These are phyloP conservation scores for Vidua macroura DNA, from an alignment of 2,113 vertebrate genomes.

Conservation along the genomic window DNA sequence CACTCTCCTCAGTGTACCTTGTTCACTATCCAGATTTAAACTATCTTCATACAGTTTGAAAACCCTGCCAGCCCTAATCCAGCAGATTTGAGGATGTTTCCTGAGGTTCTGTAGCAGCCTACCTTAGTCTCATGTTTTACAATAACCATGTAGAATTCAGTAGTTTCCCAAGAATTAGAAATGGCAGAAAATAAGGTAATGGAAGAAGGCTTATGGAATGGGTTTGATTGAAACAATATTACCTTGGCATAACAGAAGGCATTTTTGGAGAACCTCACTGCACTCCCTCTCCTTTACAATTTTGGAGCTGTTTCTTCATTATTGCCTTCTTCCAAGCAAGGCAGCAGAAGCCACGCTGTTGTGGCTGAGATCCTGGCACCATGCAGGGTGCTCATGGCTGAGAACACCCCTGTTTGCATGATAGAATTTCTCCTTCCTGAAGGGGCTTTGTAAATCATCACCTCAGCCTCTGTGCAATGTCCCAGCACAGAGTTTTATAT, in stretches of 20 bases:
- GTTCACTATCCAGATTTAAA: neutral
- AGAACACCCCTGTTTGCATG: fast-evolving
- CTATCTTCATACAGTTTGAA: neutral
- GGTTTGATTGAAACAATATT: neutral
- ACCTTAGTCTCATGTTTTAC: neutral
- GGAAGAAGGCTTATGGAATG: neutral
- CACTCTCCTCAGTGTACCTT: neutral
- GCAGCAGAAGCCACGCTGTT: neutral
- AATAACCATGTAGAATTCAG: neutral
- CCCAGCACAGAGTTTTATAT: neutral
- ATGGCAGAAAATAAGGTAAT: neutral
- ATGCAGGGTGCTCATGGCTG: neutral
- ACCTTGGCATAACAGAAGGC: neutral
- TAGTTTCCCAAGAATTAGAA: neutral
- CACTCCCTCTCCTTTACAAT: neutral
- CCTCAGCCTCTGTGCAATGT: neutral
- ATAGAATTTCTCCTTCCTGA: neutral
- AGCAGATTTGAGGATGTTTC: neutral
- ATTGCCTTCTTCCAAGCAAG: neutral
- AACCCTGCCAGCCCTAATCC: neutral
- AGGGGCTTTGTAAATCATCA: neutral
- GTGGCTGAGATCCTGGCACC: neutral
- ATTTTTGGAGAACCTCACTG: neutral
- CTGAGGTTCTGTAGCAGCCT: neutral
- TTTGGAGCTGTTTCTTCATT: neutral